Base-by-base conservation (phyloP, 2,888 invertebrate species). In the Sphaeridia pumilis region DNA sequence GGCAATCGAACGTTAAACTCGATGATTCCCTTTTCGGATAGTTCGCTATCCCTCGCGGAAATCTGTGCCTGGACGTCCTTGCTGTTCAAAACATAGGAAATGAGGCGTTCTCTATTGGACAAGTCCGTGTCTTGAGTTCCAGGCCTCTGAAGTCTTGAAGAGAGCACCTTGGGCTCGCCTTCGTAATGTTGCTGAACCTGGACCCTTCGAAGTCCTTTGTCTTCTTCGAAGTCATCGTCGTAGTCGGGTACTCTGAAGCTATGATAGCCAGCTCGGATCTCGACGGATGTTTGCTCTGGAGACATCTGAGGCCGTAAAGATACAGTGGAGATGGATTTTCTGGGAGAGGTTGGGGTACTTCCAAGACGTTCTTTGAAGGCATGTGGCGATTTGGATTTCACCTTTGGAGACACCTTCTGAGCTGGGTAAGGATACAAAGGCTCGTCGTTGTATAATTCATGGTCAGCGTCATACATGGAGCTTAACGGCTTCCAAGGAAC, bases 1-100 rank as follows among this genome's bases (percentile, higher is more conserved):
- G 63, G 63, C 14, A 63, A 50, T 44, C 59, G 38, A 3, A 63
- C 55, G 20, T 59, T 59, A 46, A 63, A 63, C 41, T 60, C 60
- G 12, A 63, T 63, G 12, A 63, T 60, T 0, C 63, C 63, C 35
- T 63, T 63, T 22, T 60, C 59, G 3, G 57, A 58, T n/a, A 63
- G 49, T 28, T 63, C 63, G 24, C 57, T 57, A 51, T 59, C 60
- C 35, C 63, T 44, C 1, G 63, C 60, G 3, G 60, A 58, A 20
- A 63, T 54, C 47, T 63, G 60, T 4, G 59, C 57, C 44, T 63
- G 58, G 21, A 61, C 50, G 24, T 61, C 53, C 21, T 56, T 46
- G 45, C 48, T 56, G 24, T 43, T 49, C 27, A 57, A 44, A 5
- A 57, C 51, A 27, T 52, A 45, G 3, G 46, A 46, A 24, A 54